Percentiles rank a stretch among this genome's conserved stretches.
Conservation (phyloP, 2,888 invertebrate genomes). For the Ecdyonurus torrentis region DNA sequence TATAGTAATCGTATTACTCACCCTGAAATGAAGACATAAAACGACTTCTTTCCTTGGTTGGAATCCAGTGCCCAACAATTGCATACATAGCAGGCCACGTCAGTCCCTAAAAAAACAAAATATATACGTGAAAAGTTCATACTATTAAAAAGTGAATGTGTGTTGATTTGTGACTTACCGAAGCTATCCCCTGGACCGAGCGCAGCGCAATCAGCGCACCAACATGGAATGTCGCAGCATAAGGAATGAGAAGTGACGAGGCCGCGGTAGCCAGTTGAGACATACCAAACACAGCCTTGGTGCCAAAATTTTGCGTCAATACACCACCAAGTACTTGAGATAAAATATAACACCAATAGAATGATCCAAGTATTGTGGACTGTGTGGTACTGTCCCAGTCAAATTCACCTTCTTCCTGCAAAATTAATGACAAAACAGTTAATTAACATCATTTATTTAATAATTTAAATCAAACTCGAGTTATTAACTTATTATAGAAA, state of each 20-base stretch:
- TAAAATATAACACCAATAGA: constrained; percentile 56
- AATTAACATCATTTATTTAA: too few species aligned
- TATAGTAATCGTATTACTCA: constrained; percentile 19
- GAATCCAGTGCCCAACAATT: constrained; percentile 54
- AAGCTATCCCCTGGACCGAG: constrained; percentile 50
- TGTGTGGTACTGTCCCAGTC: constrained; percentile 47
- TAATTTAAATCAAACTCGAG: too few species aligned
- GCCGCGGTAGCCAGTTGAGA: constrained; percentile 50
- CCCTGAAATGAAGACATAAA: constrained; percentile 63
- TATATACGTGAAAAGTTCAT: background rate
- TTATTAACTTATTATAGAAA: too few species aligned
- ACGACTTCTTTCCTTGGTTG: constrained; percentile 47
- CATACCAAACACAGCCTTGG: constrained; percentile 50
- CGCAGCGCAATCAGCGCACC: constrained; percentile 40
- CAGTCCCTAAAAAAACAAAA: constrained; percentile 31
- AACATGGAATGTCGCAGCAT: constrained; percentile 42
- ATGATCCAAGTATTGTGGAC: constrained; percentile 45
- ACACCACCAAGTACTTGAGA: constrained; percentile 51
- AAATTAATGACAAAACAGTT: too few species aligned
- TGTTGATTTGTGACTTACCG: constrained; percentile 28
- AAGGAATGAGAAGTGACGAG: constrained; percentile 47
- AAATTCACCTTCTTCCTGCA: constrained; percentile 35
- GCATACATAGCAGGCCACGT: constrained; percentile 66
- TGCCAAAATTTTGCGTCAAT: constrained; percentile 51
- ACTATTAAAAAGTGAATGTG: background rate